A percentile compares a stretch with the other conserved stretches of the same genome.
These are phyloP conservation scores for Sepiola atlantica DNA, from an alignment of 2,888 invertebrate species.

Conservation along the genomic window DNA sequence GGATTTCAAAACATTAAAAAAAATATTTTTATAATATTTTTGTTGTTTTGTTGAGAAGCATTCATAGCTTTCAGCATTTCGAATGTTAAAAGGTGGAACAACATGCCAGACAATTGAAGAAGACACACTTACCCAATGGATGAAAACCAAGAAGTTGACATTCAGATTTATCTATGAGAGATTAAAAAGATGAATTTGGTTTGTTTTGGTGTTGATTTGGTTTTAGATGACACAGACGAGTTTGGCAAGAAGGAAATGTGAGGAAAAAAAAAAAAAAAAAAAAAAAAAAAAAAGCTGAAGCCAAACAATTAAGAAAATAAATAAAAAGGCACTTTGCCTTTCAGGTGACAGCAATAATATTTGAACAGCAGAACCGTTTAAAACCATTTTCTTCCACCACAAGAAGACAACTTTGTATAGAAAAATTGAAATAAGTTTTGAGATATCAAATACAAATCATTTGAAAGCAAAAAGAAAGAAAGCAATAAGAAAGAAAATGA, in stretches of 20 bases:
- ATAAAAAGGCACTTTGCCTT: neutral
- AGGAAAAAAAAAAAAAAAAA: neutral
- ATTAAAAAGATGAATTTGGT: conserved; percentile 5
- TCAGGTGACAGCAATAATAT: neutral
- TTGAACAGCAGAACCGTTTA: neutral
- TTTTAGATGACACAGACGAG: neutral
- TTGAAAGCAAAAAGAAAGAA: neutral
- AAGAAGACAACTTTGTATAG: neutral
- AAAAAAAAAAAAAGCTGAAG: neutral
- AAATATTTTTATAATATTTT: neutral
- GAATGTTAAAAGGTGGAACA: neutral
- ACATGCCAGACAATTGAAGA: conserved; percentile 35
- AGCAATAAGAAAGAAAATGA: neutral
- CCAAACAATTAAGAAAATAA: no score
- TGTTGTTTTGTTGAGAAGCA: neutral
- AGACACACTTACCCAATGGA: conserved; percentile 41
- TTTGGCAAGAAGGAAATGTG: neutral
- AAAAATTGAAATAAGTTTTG: neutral
- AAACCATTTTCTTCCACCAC: neutral
- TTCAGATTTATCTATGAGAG: conserved; percentile 32
- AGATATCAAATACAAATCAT: neutral
- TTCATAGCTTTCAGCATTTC: neutral
- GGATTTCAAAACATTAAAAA: neutral
- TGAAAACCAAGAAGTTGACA: conserved; percentile 33
- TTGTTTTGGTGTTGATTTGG: neutral